Base-by-base conservation (phyloP, 2,888 invertebrate species). In the Melolontha melolontha region DNA sequence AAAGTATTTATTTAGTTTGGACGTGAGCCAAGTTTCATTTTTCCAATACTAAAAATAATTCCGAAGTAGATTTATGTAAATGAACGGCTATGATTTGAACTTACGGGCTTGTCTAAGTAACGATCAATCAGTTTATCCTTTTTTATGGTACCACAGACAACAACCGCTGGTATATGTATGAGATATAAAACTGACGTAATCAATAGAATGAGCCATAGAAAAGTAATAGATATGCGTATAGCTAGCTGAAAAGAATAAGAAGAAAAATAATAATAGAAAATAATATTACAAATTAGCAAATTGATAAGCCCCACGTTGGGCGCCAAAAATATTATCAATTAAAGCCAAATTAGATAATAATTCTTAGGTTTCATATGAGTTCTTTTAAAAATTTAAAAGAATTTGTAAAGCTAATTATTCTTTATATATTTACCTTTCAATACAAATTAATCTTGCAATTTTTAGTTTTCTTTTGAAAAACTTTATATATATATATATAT, bases 21-120 rank as follows among this genome's bases (percentile, higher is more conserved):
- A 51, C 16, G 67, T 71, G 6, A 76, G 14, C 73, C 75, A 76
- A n/a, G 75, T 76, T 41, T 69, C 66, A 63, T 74, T 74, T 39
- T 72, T 66, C 75, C 75, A 76, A 39, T 72, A 41, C 75, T 76
- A 42, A 50, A 64, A 42, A 29, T 12, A 50, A 59, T 14, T 6
- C 17, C 2, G 1, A 6, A 34, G 12, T 10, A 22, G 7, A 5
- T 40, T 40, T 40, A 11, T 14, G 12, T 34, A 12, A 1, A 29
- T 12, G n/a, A 52, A 17, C 11, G 10, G 4, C 1, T n/a, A 12
- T 42, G 10, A 50, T 12, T 11, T 11, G 27, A 49, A 71, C 73
- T 73, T 68, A 74, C 74, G 17, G 66, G 44, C 49, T 72, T 72
- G 70, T 75, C 74, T 10, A 73, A 29, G 47, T 71, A 74, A 29